phyloP scores from a whole-genome alignment of 2,888 invertebrate species.

The Rotaria socialis region DNA sequence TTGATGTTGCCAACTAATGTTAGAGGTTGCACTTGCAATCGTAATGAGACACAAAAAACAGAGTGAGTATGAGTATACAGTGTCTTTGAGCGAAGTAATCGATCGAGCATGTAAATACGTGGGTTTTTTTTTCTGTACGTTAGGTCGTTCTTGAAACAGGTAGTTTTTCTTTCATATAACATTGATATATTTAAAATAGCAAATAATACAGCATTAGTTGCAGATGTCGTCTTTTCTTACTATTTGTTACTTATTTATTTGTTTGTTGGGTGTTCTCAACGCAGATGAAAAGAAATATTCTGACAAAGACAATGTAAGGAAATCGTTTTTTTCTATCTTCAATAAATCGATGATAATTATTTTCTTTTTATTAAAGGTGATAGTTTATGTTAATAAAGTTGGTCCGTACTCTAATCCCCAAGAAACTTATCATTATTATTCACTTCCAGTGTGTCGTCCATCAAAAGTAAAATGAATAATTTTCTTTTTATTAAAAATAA shows the following conservation, averaged over 20 bases:
- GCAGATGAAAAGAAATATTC: not conserved
- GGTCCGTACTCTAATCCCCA: constrained; percentile 64
- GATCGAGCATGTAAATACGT: not conserved
- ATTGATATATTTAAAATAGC: too few species aligned
- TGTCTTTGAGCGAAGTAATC: not conserved
- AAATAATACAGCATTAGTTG: not conserved
- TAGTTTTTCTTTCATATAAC: too few species aligned
- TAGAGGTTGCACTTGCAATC: not conserved
- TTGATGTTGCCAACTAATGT: not conserved
- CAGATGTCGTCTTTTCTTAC: not conserved
- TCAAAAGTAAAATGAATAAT: constrained; percentile 56
- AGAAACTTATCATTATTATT: constrained; percentile 63
- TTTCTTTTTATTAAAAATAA: not conserved
- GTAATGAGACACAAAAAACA: not conserved
- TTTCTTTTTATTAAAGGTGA: constrained; percentile 51
- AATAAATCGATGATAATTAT: too few species aligned
- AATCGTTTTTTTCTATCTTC: too few species aligned
- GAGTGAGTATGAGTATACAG: not conserved
- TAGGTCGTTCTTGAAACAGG: too few species aligned
- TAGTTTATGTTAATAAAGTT: constrained; percentile 63
- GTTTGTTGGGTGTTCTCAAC: not conserved
- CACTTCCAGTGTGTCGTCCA: constrained; percentile 62
- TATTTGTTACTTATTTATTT: not conserved
- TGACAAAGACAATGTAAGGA: not conserved
- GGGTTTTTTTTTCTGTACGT: too few species aligned